These are phyloP conservation scores for Poeciliopsis presidionis DNA, from an alignment of 2,797 vertebrate species.

Conservation along the genomic window DNA sequence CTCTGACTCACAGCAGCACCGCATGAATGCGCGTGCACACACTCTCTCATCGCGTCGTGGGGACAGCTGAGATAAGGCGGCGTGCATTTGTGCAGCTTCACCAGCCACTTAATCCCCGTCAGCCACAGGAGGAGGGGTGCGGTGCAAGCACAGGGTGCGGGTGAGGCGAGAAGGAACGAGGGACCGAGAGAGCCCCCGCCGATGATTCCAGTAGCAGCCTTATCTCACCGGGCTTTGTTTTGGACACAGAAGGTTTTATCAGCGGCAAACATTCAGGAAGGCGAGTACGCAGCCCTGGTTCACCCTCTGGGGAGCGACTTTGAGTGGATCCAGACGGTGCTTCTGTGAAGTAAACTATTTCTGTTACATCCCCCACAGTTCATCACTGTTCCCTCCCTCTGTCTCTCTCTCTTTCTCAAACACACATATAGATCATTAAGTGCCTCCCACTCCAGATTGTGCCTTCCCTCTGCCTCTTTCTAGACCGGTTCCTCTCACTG, in stretches of 20 bases:
- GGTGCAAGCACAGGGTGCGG: background rate
- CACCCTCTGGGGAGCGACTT: slow-evolving; percentile 62
- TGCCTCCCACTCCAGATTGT: slow-evolving; percentile 54
- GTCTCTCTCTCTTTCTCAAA: slow-evolving; percentile 12
- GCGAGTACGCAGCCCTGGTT: slow-evolving; percentile 56
- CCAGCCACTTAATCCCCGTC: slow-evolving; percentile 67
- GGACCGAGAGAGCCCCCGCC: slow-evolving; percentile 27
- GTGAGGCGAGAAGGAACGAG: slow-evolving; percentile 36
- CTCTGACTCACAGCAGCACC: slow-evolving; percentile 56
- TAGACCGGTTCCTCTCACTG: slow-evolving; percentile 14
- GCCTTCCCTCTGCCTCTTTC: slow-evolving; percentile 40
- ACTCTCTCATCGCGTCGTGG: slow-evolving; percentile 21
- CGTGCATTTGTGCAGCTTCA: slow-evolving; percentile 48
- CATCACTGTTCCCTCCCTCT: slow-evolving; percentile 20
- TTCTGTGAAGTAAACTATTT: slow-evolving; percentile 66
- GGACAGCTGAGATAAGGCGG: slow-evolving; percentile 54
- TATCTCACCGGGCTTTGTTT: slow-evolving; percentile 66
- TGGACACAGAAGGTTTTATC: slow-evolving; percentile 69
- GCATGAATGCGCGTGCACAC: slow-evolving; percentile 31
- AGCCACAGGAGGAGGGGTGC: slow-evolving; percentile 18
- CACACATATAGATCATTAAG: slow-evolving; percentile 54
- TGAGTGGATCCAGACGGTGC: slow-evolving; percentile 71
- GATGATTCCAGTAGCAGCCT: slow-evolving; percentile 58
- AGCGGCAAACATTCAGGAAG: slow-evolving; percentile 65
- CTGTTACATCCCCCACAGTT: slow-evolving; percentile 34